phyloP scores from a whole-genome alignment of 2,113 vertebrate species.

The Ailuropoda melanoleuca region DNA sequence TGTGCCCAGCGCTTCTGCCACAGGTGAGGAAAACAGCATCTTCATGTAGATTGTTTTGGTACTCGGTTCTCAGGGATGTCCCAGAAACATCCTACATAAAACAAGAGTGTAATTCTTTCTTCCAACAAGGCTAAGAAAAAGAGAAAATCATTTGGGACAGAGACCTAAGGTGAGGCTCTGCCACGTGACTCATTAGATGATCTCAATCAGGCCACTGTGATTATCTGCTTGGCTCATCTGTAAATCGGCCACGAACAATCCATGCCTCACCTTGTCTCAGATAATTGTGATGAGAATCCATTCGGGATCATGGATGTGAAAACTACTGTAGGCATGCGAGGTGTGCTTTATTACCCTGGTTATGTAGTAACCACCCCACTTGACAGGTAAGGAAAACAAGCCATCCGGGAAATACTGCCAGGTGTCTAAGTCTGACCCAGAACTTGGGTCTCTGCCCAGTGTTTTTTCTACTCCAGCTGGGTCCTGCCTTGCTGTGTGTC shows the following conservation, averaged over 20 bases:
- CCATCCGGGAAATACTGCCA: neutral
- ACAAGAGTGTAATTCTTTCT: neutral
- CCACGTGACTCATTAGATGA: neutral
- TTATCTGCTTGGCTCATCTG: neutral
- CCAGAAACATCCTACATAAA: neutral
- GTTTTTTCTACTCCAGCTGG: neutral
- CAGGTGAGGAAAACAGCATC: constrained; percentile 85
- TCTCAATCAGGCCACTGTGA: neutral
- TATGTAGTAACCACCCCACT: neutral
- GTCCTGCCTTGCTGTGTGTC: neutral
- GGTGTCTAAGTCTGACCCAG: neutral
- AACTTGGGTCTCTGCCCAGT: neutral
- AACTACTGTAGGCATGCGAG: neutral
- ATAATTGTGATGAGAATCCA: neutral
- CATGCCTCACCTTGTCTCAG: neutral
- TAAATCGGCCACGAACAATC: neutral
- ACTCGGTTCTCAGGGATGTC: neutral
- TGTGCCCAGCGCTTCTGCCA: constrained; percentile 93
- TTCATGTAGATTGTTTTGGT: neutral
- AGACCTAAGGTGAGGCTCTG: neutral
- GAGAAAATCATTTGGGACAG: neutral
- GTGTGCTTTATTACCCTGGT: neutral
- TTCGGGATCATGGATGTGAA: neutral
- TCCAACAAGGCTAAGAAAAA: neutral
- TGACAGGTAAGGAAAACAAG: neutral